A percentile compares a stretch with the other conserved stretches of the same genome.
phyloP scores from a whole-genome alignment of 2,888 invertebrate genomes.

The Lutraria lutraria region DNA sequence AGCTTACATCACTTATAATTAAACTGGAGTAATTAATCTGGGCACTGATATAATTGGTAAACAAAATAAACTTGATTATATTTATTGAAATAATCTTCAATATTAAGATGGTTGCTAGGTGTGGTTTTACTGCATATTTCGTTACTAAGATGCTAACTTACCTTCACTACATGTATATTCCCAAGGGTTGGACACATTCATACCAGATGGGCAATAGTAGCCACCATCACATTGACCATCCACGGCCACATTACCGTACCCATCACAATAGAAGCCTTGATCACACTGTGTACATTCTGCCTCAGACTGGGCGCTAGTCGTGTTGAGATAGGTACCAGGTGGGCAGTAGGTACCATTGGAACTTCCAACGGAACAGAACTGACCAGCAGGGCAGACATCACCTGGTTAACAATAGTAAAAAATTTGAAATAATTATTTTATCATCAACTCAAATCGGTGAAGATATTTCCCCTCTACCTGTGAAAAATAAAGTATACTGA shows the following conservation, averaged over 20 bases:
- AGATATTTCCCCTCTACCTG: too few species aligned
- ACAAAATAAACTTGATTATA: too few species aligned
- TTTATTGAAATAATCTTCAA: too few species aligned
- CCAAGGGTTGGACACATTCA: constrained; percentile 78
- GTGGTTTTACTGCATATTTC: too few species aligned
- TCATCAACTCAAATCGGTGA: too few species aligned
- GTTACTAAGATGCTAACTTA: constrained; percentile 44
- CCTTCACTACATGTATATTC: constrained; percentile 83
- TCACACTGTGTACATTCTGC: constrained; percentile 82
- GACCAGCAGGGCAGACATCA: constrained; percentile 80
- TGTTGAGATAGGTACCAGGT: constrained; percentile 83
- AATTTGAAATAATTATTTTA: too few species aligned
- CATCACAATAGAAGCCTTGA: constrained; percentile 82
- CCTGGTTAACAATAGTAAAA: constrained; percentile 64
- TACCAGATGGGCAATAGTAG: constrained; percentile 83
- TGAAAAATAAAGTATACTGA: too few species aligned
- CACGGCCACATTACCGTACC: constrained; percentile 80
- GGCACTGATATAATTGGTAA: too few species aligned
- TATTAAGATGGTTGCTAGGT: too few species aligned
- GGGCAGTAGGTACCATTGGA: constrained; percentile 81
- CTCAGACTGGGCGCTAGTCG: constrained; percentile 77
- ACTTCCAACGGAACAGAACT: constrained; percentile 80
- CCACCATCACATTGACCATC: constrained; percentile 81
- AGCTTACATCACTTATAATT: too few species aligned
- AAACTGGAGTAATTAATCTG: too few species aligned